These are phyloP conservation scores for Anastatus disparis DNA, from an alignment of 1,140 invertebrate genomes.

Conservation along the genomic window DNA sequence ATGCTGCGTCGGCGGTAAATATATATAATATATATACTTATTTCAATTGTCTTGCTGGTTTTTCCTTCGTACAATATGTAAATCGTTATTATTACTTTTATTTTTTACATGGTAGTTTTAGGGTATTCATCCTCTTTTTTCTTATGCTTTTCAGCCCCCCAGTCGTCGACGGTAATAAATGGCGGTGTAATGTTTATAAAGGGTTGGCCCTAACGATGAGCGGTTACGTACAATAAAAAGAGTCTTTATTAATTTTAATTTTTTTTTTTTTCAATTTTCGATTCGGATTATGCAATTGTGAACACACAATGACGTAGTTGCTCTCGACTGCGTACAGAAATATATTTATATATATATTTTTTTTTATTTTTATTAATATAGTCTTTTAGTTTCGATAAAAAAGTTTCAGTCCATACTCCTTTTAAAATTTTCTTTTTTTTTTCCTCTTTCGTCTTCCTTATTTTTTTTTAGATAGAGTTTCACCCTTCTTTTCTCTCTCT, in stretches of 20 bases:
- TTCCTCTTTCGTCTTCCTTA: conserved; percentile 43
- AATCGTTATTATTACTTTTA: background rate
- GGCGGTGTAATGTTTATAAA: conserved; percentile 31
- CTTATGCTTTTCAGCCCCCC: no score
- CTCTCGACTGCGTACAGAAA: conserved; percentile 67
- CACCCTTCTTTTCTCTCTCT: conserved; percentile 6
- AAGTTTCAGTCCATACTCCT: conserved; percentile 66
- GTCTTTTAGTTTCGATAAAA: conserved; percentile 69
- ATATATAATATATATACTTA: no score
- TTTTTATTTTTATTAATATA: conserved; percentile 65
- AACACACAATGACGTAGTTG: conserved; percentile 67
- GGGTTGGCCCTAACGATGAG: conserved; percentile 57
- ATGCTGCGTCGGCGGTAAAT: conserved; percentile 33
- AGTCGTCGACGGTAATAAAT: conserved; percentile 27
- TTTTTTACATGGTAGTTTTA: background rate
- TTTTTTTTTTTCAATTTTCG: no score
- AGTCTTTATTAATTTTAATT: no score
- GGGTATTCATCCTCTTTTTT: background rate
- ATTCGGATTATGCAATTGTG: conserved; percentile 67
- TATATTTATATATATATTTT: no score
- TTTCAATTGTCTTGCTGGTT: conserved; percentile 22
- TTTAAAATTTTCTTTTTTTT: conserved; percentile 33
- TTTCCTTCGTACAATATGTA: conserved; percentile 16
- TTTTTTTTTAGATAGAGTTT: conserved; percentile 16
- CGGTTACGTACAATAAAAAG: conserved; percentile 58